phyloP scores from a whole-genome alignment of 2,113 vertebrate genomes.

The Pelobates fuscus region DNA sequence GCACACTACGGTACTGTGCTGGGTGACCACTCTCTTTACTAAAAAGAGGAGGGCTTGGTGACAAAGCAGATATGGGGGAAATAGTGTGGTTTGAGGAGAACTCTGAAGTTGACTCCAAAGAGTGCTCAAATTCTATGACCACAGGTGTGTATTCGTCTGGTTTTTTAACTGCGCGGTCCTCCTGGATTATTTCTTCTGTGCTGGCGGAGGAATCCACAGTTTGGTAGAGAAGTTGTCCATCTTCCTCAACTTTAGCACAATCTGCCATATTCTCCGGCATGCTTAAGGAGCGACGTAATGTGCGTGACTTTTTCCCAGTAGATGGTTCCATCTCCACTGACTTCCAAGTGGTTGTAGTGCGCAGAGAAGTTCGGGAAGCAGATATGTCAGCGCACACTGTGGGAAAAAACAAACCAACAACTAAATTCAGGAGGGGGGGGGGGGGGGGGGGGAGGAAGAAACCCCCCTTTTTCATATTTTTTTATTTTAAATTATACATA shows the following conservation, averaged over 20 bases:
- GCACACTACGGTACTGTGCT: slow-evolving; percentile 30
- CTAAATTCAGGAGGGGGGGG: too few relatives aligned
- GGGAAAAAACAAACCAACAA: background rate
- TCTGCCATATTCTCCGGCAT: slow-evolving; percentile 47
- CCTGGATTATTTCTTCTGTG: background rate
- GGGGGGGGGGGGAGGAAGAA: too few relatives aligned
- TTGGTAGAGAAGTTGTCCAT: background rate
- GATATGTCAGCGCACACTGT: background rate
- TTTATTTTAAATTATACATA: background rate
- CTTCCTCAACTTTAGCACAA: background rate
- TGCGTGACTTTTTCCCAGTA: background rate
- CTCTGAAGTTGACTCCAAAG: background rate
- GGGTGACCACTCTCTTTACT: background rate
- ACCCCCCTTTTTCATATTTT: too few relatives aligned
- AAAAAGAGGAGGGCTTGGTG: background rate
- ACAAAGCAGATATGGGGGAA: background rate
- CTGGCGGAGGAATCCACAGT: background rate
- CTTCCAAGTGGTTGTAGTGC: slow-evolving; percentile 14
- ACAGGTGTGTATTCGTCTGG: background rate
- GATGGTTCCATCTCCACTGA: background rate
- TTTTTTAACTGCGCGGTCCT: background rate
- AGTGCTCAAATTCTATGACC: background rate
- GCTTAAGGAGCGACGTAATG: slow-evolving; percentile 46
- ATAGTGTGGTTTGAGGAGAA: background rate
- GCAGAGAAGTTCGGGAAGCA: slow-evolving; percentile 9